Conservation (phyloP, 2,888 invertebrate species). For the Rhingia campestris region DNA sequence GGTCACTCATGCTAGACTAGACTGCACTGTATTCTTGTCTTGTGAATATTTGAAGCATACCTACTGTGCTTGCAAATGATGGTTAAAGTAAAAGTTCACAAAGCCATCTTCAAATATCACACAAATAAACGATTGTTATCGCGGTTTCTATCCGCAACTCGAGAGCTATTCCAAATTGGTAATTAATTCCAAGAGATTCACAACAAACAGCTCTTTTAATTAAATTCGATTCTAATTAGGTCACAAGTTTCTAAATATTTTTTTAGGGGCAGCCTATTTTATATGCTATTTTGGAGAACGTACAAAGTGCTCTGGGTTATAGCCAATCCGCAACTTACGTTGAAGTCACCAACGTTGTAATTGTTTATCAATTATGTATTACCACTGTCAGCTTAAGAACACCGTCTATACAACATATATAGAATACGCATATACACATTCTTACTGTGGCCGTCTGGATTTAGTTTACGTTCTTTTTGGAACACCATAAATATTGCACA, state of each 20-base stretch:
- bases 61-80: too few relatives aligned
- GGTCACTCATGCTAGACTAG: too few relatives aligned
- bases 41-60: too few relatives aligned
- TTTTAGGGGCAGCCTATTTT: not conserved
- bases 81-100: too few relatives aligned
- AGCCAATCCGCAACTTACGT: not conserved
- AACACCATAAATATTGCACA: not conserved
- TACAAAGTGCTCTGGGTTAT: not conserved
- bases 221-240: constrained; percentile 5
- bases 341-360: constrained; percentile 1
- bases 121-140: too few relatives aligned
- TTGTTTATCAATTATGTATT: constrained; percentile 64
- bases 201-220: too few relatives aligned
- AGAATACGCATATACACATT: constrained; percentile 18
- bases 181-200: too few relatives aligned
- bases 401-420: constrained; percentile 7
- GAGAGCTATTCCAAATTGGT: too few relatives aligned
- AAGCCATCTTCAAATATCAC: too few relatives aligned
- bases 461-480: constrained; percentile 4
- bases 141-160: too few relatives aligned
- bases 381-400: constrained; percentile 34
- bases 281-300: constrained; percentile 59
- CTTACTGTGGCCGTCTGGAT: not conserved
- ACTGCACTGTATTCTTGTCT: too few relatives aligned
- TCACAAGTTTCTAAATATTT: not conserved